A percentile compares a stretch with the other conserved stretches of the same genome.
phyloP scores from a whole-genome alignment of 2,888 invertebrate species.

The Platerodrilus igneus region DNA sequence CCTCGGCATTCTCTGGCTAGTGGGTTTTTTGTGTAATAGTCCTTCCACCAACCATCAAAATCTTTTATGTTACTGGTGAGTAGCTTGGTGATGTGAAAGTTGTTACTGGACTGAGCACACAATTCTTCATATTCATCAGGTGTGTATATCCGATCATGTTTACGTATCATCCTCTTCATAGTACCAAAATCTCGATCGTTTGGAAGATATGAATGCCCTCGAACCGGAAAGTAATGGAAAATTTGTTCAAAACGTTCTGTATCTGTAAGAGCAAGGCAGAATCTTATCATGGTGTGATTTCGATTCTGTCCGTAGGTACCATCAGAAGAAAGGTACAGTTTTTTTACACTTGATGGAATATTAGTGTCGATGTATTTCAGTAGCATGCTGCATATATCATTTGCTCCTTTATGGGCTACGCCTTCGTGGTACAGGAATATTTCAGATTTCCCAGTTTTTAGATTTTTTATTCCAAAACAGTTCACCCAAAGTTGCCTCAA shows the following conservation, averaged over 20 bases:
- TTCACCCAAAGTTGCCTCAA: slow-evolving; percentile 24
- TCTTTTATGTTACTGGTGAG: too few species aligned
- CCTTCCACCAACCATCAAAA: too few species aligned
- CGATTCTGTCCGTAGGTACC: slow-evolving; percentile 13
- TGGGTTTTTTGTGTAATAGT: too few species aligned
- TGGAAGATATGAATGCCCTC: slow-evolving; percentile 19
- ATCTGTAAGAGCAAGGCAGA: slow-evolving; percentile 8
- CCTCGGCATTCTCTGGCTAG: too few species aligned
- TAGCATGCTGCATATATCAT: slow-evolving; percentile 18
- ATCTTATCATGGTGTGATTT: slow-evolving; percentile 12
- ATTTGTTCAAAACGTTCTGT: slow-evolving; percentile 11
- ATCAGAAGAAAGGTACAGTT: slow-evolving; percentile 15
- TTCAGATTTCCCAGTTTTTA: slow-evolving; percentile 11
- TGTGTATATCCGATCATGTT: slow-evolving; percentile 12
- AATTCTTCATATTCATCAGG: too few species aligned
- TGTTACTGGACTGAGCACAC: too few species aligned
- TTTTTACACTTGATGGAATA: slow-evolving; percentile 7
- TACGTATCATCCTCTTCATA: slow-evolving; percentile 15
- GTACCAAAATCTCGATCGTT: slow-evolving; percentile 16
- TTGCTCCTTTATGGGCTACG: slow-evolving; percentile 16
- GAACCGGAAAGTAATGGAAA: slow-evolving; percentile 16
- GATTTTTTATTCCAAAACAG: slow-evolving; percentile 24
- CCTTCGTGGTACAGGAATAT: slow-evolving; percentile 23
- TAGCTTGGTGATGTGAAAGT: too few species aligned
- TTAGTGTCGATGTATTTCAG: slow-evolving; percentile 12